These are phyloP conservation scores for Eulemur mongoz DNA, from an alignment of 2,797 vertebrate genomes.

Conservation along the genomic window DNA sequence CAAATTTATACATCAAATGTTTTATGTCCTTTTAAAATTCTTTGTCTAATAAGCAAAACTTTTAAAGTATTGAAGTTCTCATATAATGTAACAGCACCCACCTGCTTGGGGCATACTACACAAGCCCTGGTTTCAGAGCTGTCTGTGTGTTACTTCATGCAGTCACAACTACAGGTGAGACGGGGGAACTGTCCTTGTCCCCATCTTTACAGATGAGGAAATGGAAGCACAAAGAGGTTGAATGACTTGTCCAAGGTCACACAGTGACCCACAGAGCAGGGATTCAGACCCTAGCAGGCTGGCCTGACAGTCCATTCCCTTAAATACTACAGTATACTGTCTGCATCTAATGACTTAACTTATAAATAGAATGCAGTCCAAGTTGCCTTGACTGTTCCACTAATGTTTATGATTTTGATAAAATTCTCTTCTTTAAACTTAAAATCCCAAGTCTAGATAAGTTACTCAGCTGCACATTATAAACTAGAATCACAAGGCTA, in stretches of 20 bases:
- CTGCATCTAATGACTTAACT: neutral
- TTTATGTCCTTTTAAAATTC: neutral
- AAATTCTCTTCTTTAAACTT: constrained; percentile 8
- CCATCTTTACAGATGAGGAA: neutral
- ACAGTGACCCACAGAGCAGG: neutral
- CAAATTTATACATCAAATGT: neutral
- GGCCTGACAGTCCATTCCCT: neutral
- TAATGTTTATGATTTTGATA: constrained; percentile 12
- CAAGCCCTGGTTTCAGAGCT: neutral
- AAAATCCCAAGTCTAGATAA: neutral
- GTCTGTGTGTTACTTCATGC: neutral
- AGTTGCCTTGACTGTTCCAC: neutral
- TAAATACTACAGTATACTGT: neutral
- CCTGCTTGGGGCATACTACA: neutral
- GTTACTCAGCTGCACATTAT: neutral
- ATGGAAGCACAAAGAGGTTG: neutral
- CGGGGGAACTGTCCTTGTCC: neutral
- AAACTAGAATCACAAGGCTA: neutral
- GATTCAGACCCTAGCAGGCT: neutral
- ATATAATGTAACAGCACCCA: neutral
- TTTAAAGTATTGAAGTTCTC: neutral
- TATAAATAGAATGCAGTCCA: neutral
- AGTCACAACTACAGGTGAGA: neutral
- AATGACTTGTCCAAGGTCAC: neutral
- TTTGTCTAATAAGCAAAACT: neutral